A percentile compares a stretch with the other conserved stretches of the same genome.
phyloP scores from a whole-genome alignment of 2,888 invertebrate genomes.

The Argynnis bischoffii region DNA sequence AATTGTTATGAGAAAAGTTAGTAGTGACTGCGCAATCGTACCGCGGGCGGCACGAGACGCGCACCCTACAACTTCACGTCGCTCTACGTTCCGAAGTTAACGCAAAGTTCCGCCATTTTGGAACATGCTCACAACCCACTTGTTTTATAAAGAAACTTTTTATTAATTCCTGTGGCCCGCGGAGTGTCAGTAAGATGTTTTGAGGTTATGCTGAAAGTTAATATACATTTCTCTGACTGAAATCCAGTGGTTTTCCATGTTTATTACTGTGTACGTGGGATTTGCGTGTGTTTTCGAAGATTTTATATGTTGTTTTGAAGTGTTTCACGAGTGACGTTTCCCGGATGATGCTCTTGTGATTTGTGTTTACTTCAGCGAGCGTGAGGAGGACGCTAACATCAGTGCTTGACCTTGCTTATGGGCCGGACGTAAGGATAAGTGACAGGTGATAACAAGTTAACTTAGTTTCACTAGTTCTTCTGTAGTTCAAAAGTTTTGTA shows the following conservation, averaged over 20 bases:
- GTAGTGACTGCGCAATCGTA: slow-evolving; percentile 66
- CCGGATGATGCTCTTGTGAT: slow-evolving; percentile 71
- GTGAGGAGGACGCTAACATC: slow-evolving; percentile 61
- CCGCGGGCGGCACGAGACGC: slow-evolving; percentile 65
- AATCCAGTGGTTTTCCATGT: slow-evolving; percentile 57
- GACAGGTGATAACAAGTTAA: slow-evolving; percentile 65
- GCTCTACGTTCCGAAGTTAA: slow-evolving; percentile 82
- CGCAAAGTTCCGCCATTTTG: slow-evolving; percentile 84
- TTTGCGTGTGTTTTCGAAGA: slow-evolving; percentile 65
- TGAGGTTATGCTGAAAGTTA: slow-evolving; percentile 78
- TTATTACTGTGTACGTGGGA: slow-evolving; percentile 51
- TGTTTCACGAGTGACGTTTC: slow-evolving; percentile 71
- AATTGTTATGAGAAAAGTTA: slow-evolving; percentile 75
- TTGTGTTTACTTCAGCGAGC: slow-evolving; percentile 78
- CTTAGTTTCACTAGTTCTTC: slow-evolving; percentile 66
- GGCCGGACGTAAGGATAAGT: slow-evolving; percentile 52
- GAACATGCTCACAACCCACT: slow-evolving; percentile 84
- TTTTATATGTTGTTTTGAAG: slow-evolving; percentile 77
- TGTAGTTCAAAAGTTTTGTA: slow-evolving; percentile 65
- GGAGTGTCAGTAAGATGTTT: slow-evolving; percentile 82
- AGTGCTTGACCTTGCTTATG: slow-evolving; percentile 64
- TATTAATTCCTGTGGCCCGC: slow-evolving; percentile 83
- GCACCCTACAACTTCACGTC: slow-evolving; percentile 81
- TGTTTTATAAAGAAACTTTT: slow-evolving; percentile 84
- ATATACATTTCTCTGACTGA: slow-evolving; percentile 68